Evolutionary conservation across 2,113 vertebrate species (phyloP), one percentile per base, ranked within the genome.

Genomic region (Phyllopteryx taeniolatus): DNA sequence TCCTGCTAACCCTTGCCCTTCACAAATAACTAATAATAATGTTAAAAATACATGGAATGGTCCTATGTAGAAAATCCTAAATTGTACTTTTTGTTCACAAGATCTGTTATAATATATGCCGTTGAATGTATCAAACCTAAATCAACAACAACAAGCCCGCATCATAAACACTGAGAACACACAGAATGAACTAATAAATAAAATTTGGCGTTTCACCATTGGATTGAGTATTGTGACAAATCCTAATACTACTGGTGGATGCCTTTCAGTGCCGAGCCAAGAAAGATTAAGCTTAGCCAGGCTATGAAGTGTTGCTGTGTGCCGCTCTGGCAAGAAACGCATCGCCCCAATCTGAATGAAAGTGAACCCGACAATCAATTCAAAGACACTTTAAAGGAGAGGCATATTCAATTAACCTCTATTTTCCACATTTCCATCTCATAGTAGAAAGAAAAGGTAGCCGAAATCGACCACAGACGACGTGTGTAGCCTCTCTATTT

Each of bases 361-460:
- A 79, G 59, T 67, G 47, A 80, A 79, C 62, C 72, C 76, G 69
- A 80, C 74, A 83, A 79, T 82, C 79, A 75, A 63, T 77, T 85
- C 61, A 64, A 79, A 71, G 78, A 84, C 70, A 73, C 81, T 84
- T 81, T 72, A 76, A 71, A 77, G 69, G 76, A 67, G 13, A 72
- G 71, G n/a, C 33, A 78, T 72, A 83, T 74, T 84, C 65, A 80
- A 71, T 81, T 71, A 83, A 79, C 70, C 61, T 53, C 67, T 31
- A 61, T 76, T 79, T 83, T 79, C 39, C 20, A 6, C 59, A 53
- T 54, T 51, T 66, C 65, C 47, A 49, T 17, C 1, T 2, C 77
- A 68, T 15, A 2, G 14, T 19, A 17, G 42, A 65, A 65, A 77
- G 71, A 65, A 76, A 74, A 65, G 54, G 35, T 61, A 33, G 53